A percentile compares a stretch with the other conserved stretches of the same genome.
phyloP scores from a whole-genome alignment of 2,797 vertebrate genomes.

The Ibycter americanus region DNA sequence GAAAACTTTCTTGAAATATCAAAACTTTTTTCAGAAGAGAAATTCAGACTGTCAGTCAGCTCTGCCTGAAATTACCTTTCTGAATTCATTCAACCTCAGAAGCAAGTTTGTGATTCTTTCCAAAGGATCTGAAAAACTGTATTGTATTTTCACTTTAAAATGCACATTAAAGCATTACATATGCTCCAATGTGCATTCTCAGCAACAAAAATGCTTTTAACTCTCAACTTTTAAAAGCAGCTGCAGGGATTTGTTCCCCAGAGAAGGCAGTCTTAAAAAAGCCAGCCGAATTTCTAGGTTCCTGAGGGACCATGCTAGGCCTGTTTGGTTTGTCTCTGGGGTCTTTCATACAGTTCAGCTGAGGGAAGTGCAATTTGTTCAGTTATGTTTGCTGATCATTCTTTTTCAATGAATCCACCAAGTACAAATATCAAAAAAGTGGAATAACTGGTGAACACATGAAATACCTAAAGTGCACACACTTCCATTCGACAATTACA shows the following conservation, averaged over 20 bases:
- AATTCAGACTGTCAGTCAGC: background rate
- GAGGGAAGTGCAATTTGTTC: slow-evolving; percentile 58
- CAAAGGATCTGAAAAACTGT: slow-evolving; percentile 14
- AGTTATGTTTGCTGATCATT: slow-evolving; percentile 50
- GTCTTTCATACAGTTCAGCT: slow-evolving; percentile 44
- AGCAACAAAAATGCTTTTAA: slow-evolving; percentile 68
- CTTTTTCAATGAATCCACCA: slow-evolving; percentile 43
- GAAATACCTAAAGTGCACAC: background rate
- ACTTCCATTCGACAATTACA: background rate
- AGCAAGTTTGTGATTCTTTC: slow-evolving; percentile 5
- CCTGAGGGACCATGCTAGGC: slow-evolving; percentile 5
- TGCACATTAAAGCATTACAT: slow-evolving; percentile 48
- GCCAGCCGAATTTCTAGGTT: slow-evolving; percentile 18
- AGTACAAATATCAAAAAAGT: background rate
- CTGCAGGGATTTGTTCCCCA: slow-evolving; percentile 52
- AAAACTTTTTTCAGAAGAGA: background rate
- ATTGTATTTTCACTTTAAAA: slow-evolving; percentile 60
- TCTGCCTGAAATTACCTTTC: background rate
- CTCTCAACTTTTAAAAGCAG: slow-evolving; percentile 60
- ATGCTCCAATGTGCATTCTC: slow-evolving; percentile 45
- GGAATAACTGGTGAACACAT: background rate
- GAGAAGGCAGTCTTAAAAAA: slow-evolving; percentile 47
- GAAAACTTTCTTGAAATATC: background rate
- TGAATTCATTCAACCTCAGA: slow-evolving; percentile 11
- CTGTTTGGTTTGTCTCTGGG: slow-evolving; percentile 53